Evolutionary conservation across 2,113 vertebrate genomes (phyloP).

Genomic region (Nesogale talazaci): DNA sequence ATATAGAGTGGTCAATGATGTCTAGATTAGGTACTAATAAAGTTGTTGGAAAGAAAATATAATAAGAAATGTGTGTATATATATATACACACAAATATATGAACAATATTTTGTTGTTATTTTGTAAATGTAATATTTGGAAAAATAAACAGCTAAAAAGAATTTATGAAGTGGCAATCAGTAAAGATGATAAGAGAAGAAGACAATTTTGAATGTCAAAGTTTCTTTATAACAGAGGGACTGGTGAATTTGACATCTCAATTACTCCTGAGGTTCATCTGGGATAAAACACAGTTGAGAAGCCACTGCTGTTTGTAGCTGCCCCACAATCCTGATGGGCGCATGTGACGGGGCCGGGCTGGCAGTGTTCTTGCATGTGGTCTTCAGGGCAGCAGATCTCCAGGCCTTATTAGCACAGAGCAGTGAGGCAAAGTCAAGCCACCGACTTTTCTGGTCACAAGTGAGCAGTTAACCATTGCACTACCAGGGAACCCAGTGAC

Average conservation of each 20-base stretch:
- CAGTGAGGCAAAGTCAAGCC: neutral
- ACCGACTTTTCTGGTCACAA: neutral
- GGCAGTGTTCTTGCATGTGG: neutral
- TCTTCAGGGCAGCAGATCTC: neutral
- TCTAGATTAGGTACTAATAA: too few relatives aligned
- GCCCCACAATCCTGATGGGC: neutral
- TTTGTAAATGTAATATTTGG: slow-evolving; percentile 67
- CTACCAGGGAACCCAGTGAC: too few relatives aligned
- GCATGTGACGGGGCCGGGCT: neutral
- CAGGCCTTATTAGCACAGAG: neutral
- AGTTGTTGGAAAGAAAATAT: neutral
- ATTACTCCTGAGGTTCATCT: neutral
- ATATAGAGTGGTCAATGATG: too few relatives aligned
- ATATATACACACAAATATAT: neutral
- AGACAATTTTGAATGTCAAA: slow-evolving; percentile 48
- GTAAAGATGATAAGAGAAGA: slow-evolving; percentile 3
- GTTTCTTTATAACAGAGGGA: neutral
- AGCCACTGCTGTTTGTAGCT: neutral
- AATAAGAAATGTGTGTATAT: neutral
- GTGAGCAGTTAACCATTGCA: neutral
- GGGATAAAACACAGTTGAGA: neutral
- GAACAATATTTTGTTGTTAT: neutral
- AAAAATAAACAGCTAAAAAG: slow-evolving; percentile 39
- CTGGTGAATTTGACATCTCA: neutral
- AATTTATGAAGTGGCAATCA: neutral